Conservation (phyloP, 2,888 invertebrate genomes). For the Belgica antarctica region DNA sequence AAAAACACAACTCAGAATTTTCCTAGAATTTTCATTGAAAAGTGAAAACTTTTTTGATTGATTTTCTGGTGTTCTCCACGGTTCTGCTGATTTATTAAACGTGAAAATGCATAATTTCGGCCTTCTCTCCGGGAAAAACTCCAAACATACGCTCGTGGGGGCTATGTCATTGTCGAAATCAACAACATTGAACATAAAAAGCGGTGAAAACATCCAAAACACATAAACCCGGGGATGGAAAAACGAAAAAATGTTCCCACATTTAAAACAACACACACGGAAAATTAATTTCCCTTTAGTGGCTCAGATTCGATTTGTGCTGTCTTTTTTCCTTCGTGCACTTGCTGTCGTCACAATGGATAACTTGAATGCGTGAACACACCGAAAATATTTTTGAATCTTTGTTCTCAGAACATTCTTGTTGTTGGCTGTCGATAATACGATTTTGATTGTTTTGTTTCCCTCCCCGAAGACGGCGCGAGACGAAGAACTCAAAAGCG, state of each 20-base stretch:
- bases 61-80: constrained; percentile 19
- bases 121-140: background rate
- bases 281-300: constrained; percentile 30
- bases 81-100: constrained; percentile 19
- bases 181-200: background rate
- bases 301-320: background rate
- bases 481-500: background rate
- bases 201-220: background rate
- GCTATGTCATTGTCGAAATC: constrained; percentile 10
- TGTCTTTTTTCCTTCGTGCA: background rate
- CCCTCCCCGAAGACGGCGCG: constrained; percentile 7
- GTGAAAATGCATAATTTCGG: constrained; percentile 20
- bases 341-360: constrained; percentile 32
- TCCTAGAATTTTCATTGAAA: constrained; percentile 20
- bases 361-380: constrained; percentile 34
- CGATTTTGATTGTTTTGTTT: constrained; percentile 41
- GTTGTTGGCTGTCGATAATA: constrained; percentile 38
- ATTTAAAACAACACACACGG: constrained; percentile 33
- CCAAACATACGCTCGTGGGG: background rate
- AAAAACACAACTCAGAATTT: background rate
- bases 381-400: background rate
- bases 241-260: constrained; percentile 21
- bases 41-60: constrained; percentile 37
- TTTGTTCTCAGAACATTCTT: background rate
- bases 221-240: background rate